phyloP scores from a whole-genome alignment of 64 coral and sea anemone species.

The Montipora capricornis region DNA sequence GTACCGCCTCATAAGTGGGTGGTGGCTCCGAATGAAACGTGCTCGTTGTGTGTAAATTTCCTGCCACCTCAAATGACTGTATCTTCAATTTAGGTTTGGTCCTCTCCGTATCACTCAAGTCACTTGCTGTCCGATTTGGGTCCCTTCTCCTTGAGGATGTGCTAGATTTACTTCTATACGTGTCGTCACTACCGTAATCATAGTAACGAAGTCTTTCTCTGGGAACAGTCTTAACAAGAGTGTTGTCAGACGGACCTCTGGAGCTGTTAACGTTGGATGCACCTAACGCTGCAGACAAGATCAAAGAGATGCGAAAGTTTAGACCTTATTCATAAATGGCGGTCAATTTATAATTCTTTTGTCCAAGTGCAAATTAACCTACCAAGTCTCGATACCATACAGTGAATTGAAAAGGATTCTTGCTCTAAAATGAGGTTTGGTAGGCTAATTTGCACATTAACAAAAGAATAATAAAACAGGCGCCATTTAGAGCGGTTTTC shows the following conservation, averaged over 20 bases:
- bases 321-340: too few species aligned
- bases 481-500: too few species aligned
- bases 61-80: constrained; percentile 88
- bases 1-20: constrained; percentile 82
- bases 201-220: constrained; percentile 54
- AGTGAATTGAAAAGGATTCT: too few species aligned
- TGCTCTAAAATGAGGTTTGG: too few species aligned
- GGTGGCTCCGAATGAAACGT: constrained; percentile 91
- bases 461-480: too few species aligned
- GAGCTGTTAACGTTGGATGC: not conserved
- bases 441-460: too few species aligned
- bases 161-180: constrained; percentile 55
- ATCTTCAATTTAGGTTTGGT: constrained; percentile 79
- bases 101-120: constrained; percentile 45
- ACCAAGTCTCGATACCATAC: too few species aligned
- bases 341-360: too few species aligned
- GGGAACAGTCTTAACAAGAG: constrained; percentile 42
- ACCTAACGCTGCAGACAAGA: not conserved
- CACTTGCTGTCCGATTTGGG: constrained; percentile 47
- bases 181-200: not conserved
- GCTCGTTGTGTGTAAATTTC: constrained; percentile 56
- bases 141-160: constrained; percentile 18
- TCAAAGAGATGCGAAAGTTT: not conserved
- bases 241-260: constrained; percentile 50
- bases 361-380: too few species aligned